These are phyloP conservation scores for Podargus strigoides DNA, from an alignment of 2,797 vertebrate genomes.

Conservation along the genomic window DNA sequence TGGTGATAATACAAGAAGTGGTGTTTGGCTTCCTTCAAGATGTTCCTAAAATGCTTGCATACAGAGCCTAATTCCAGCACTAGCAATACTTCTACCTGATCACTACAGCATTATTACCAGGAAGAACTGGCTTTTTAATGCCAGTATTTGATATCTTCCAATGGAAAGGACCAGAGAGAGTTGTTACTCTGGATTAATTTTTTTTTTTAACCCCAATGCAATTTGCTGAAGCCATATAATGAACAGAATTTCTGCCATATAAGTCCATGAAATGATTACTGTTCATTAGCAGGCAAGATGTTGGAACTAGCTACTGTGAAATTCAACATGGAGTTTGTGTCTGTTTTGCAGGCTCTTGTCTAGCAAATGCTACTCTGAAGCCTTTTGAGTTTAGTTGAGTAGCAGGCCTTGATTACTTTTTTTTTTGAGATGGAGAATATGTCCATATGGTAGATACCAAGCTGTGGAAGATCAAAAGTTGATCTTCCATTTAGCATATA, in stretches of 20 bases:
- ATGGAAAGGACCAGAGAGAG: not conserved
- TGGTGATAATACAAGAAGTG: not conserved
- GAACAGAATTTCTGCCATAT: not conserved
- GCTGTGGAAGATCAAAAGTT: constrained; percentile 47
- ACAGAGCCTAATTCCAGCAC: not conserved
- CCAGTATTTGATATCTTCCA: not conserved
- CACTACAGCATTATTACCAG: not conserved
- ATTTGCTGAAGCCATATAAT: not conserved
- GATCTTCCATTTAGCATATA: constrained; percentile 42
- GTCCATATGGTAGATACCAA: constrained; percentile 54
- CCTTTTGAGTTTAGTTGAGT: constrained; percentile 17
- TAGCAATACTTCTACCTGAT: not conserved
- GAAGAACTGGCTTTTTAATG: not conserved
- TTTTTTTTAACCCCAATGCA: not conserved
- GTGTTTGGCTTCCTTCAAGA: not conserved
- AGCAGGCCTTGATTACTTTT: not conserved
- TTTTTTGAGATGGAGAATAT: not conserved
- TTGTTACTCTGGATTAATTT: not conserved
- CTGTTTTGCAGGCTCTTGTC: not conserved
- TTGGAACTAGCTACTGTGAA: constrained; percentile 27
- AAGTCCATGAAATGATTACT: not conserved
- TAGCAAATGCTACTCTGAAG: constrained; percentile 23
- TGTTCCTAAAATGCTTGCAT: not conserved
- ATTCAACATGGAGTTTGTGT: constrained; percentile 2
- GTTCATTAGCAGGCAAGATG: constrained; percentile 45